A percentile compares a stretch with the other conserved stretches of the same genome.
These are phyloP conservation scores for Tapirus indicus DNA, from an alignment of 2,797 vertebrate genomes.

Conservation along the genomic window DNA sequence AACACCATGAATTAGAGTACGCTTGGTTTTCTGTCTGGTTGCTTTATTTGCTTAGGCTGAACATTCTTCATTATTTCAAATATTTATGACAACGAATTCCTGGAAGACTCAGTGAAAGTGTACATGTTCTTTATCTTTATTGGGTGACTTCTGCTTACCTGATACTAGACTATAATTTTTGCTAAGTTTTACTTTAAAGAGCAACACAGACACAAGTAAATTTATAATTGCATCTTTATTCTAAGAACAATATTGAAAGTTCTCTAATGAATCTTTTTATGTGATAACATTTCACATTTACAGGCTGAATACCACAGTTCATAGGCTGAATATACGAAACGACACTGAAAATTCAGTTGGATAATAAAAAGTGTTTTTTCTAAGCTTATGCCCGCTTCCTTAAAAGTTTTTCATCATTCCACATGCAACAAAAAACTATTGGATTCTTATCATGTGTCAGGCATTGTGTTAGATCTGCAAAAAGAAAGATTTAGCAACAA, in stretches of 20 bases:
- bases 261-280: slow-evolving; percentile 3
- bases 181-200: neutral
- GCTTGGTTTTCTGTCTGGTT: neutral
- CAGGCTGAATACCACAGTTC: neutral
- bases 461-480: neutral
- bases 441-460: neutral
- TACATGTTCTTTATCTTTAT: neutral
- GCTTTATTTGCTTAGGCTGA: neutral
- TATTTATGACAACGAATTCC: neutral
- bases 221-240: neutral
- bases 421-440: neutral
- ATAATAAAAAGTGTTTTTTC: neutral
- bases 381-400: neutral
- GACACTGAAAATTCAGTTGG: neutral
- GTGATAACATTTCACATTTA: neutral
- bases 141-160: neutral
- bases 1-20: neutral
- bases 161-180: neutral
- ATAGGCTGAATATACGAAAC: neutral
- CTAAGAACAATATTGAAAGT: neutral
- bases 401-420: neutral
- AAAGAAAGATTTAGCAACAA: neutral
- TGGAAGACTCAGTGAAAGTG: neutral
- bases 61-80: slow-evolving; percentile 1
- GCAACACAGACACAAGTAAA: neutral